phyloP scores from a whole-genome alignment of 2,113 vertebrate genomes.

The Scartelaos histophorus region DNA sequence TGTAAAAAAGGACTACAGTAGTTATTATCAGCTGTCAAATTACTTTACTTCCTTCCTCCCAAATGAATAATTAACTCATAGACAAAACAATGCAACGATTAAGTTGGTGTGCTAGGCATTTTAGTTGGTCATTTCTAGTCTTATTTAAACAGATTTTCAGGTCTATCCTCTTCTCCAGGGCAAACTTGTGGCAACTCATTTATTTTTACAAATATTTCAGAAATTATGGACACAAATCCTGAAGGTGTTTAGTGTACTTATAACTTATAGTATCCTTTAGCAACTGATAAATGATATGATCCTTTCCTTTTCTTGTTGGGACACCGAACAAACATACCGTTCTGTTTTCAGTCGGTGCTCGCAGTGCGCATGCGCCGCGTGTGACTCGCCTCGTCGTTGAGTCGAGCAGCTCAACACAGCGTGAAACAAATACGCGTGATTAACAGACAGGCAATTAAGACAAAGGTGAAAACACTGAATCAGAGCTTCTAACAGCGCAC shows the following conservation, averaged over 20 bases:
- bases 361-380: constrained; percentile 50
- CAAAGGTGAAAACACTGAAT: neutral
- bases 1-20: constrained; percentile 1
- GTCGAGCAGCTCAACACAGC: constrained; percentile 26
- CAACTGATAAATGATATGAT: neutral
- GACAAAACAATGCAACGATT: neutral
- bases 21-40: constrained; percentile 14
- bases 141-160: too few relatives aligned
- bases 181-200: too few relatives aligned
- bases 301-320: neutral
- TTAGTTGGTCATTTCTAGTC: neutral
- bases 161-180: too few relatives aligned
- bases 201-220: too few relatives aligned
- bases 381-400: neutral
- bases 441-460: constrained; percentile 26
- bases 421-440: constrained; percentile 52
- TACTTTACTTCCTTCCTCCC: too few relatives aligned
- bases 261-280: neutral
- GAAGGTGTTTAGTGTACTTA: too few relatives aligned
- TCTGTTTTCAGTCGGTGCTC: neutral
- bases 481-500: neutral
- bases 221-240: too few relatives aligned
- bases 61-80: constrained; percentile 57
- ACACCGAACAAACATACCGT: constrained; percentile 11
- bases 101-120: neutral